Evolutionary conservation across 1,140 invertebrate species (phyloP).

Genomic region (Antheraea pernyi): DNA sequence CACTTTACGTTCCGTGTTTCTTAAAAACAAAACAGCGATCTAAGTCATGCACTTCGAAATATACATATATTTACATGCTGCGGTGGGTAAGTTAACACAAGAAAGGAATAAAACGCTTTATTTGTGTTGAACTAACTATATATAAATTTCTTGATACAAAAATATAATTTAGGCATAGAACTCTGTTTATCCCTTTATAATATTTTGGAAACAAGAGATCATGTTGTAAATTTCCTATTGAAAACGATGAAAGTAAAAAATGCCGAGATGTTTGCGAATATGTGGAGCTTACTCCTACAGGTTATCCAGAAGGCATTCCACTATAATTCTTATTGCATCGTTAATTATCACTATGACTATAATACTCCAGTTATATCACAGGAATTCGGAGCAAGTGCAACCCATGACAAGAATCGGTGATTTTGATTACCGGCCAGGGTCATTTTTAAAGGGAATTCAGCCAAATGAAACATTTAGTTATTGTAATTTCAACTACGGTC

Average conservation of each 20-base stretch:
- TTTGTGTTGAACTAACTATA: neutral
- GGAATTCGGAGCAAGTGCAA: constrained; percentile 40
- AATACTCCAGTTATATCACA: constrained; percentile 59
- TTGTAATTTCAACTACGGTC: constrained; percentile 83
- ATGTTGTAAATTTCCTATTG: constrained; percentile 6
- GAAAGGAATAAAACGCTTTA: neutral
- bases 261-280: constrained; percentile 66
- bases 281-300: constrained; percentile 63
- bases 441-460: constrained; percentile 76
- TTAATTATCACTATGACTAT: constrained; percentile 49
- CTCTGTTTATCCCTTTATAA: neutral
- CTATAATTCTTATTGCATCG: constrained; percentile 45
- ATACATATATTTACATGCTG: neutral
- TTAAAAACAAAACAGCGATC: neutral
- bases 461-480: constrained; percentile 78
- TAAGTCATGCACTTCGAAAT: neutral
- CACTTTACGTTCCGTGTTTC: neutral
- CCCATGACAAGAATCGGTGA: constrained; percentile 44
- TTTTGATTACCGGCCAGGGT: constrained; percentile 73
- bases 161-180: neutral
- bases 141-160: neutral
- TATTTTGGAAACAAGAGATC: neutral
- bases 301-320: constrained; percentile 54
- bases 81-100: neutral
- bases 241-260: constrained; percentile 54